phyloP scores from a whole-genome alignment of 2,113 vertebrate species.

The Lethenteron camtschaticum region DNA sequence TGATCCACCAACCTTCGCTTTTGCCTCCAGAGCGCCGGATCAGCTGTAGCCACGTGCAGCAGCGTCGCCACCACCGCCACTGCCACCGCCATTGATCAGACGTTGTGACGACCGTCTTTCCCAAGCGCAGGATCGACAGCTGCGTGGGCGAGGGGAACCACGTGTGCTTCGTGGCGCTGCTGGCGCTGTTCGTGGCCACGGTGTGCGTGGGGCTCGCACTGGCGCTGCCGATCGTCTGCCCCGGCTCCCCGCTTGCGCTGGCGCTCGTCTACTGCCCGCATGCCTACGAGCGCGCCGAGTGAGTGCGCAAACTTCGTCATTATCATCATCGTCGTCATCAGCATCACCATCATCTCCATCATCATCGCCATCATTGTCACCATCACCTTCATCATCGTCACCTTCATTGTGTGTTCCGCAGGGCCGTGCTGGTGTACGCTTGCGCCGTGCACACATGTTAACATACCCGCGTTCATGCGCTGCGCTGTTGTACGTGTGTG shows the following conservation, averaged over 20 bases:
- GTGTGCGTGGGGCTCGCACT: conserved; percentile 59
- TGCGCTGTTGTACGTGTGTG: no score
- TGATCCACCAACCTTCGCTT: background rate
- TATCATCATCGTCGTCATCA: no score
- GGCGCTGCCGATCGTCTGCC: conserved; percentile 56
- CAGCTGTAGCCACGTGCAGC: no score
- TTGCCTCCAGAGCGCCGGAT: background rate
- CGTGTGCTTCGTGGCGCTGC: conserved; percentile 60
- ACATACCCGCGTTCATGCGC: no score
- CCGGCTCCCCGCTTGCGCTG: conserved; percentile 26
- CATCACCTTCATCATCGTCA: no score
- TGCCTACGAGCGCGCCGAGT: conserved; percentile 73
- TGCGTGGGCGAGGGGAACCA: conserved; percentile 88
- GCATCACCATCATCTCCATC: no score
- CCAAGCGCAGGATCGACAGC: conserved; percentile 66
- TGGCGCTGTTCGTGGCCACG: conserved; percentile 59
- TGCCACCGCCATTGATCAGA: background rate
- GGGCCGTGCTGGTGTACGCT: no score
- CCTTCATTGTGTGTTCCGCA: no score
- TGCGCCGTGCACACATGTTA: no score
- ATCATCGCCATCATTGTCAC: no score
- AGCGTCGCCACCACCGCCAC: conserved; percentile 14
- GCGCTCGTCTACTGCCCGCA: conserved; percentile 77
- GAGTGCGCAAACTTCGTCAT: conserved; percentile 11
- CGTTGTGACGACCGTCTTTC: conserved; percentile 8